Conservation (phyloP, 2,113 vertebrate species). For the Polypterus bichir region DNA sequence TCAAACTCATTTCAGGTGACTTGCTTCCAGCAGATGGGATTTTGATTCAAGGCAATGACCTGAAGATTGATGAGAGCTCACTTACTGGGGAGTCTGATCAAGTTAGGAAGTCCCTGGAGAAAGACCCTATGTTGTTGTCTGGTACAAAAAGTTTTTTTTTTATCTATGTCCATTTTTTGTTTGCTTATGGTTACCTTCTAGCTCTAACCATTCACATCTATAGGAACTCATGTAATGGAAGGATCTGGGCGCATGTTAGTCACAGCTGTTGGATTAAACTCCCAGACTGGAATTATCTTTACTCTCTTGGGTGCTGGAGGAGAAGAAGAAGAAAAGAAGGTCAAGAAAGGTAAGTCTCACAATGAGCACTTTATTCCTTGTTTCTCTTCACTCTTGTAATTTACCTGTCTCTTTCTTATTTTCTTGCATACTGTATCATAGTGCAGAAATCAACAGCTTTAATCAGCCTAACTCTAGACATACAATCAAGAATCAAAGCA, state of each 20-base stretch:
- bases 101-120: slow-evolving; percentile 79
- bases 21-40: slow-evolving; percentile 85
- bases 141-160: slow-evolving; percentile 43
- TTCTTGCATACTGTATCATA: no score
- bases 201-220: no score
- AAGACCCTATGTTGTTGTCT: slow-evolving; percentile 90
- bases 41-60: slow-evolving; percentile 89
- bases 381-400: no score
- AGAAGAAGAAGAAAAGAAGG: slow-evolving; percentile 75
- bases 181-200: not conserved
- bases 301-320: slow-evolving; percentile 76
- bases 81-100: slow-evolving; percentile 91
- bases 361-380: no score
- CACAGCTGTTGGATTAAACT: slow-evolving; percentile 83
- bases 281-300: slow-evolving; percentile 95
- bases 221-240: slow-evolving; percentile 97
- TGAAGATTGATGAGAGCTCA: slow-evolving; percentile 95
- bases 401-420: no score
- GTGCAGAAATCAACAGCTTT: no score
- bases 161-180: not conserved
- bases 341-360: slow-evolving; percentile 80
- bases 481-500: no score
- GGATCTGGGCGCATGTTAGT: slow-evolving; percentile 90
- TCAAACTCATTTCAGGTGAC: slow-evolving; percentile 55
- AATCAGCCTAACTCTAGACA: no score